Conservation (phyloP, 2,113 vertebrate genomes). For the Scolopax mira region DNA sequence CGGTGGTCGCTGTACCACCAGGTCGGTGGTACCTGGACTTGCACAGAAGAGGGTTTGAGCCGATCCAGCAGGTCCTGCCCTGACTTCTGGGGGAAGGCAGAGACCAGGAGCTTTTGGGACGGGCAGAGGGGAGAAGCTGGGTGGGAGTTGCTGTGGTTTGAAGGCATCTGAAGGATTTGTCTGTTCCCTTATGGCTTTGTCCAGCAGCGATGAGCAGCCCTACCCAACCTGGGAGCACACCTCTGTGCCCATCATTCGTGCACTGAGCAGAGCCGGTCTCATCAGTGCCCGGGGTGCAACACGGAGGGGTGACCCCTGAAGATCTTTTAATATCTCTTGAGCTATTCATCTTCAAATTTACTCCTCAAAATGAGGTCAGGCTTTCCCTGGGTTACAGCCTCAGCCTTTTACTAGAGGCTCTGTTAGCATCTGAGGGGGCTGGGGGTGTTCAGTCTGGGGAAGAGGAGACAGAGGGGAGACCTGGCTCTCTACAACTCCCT, state of each 20-base stretch:
- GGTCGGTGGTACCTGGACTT: rapidly evolving
- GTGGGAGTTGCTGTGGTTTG: background rate
- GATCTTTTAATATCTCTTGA: background rate
- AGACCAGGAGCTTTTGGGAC: background rate
- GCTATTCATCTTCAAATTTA: background rate
- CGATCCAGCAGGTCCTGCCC: background rate
- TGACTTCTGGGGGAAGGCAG: background rate
- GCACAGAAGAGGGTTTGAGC: background rate
- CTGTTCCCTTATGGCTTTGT: background rate
- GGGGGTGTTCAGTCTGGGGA: too few relatives aligned
- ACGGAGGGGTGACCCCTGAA: background rate
- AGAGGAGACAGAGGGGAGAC: too few relatives aligned
- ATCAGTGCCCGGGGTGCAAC: background rate
- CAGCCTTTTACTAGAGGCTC: background rate
- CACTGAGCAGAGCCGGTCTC: background rate
- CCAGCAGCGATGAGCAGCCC: background rate
- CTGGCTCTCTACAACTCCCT: too few relatives aligned
- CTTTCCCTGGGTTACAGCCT: background rate
- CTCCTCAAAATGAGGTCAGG: background rate
- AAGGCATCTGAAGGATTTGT: background rate
- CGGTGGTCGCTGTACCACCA: rapidly evolving
- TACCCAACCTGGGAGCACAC: background rate
- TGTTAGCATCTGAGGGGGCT: too few relatives aligned
- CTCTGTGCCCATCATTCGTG: background rate
- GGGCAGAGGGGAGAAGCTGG: background rate